phyloP scores from a whole-genome alignment of 2,888 invertebrate species.

The Pyrochroa serraticornis region DNA sequence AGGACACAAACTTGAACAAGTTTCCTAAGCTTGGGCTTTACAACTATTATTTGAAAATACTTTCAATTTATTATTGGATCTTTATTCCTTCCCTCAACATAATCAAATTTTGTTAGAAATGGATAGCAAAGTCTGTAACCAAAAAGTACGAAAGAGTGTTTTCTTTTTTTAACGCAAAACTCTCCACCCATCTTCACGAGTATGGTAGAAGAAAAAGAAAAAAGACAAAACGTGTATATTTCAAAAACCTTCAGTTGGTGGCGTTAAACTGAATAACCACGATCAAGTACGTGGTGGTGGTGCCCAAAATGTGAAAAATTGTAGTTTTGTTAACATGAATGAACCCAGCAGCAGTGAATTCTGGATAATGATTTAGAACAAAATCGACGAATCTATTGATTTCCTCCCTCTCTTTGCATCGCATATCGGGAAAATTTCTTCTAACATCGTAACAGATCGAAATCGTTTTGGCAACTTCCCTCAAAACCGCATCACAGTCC shows the following conservation, averaged over 20 bases:
- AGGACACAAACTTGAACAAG: too few species aligned
- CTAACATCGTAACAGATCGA: conserved; percentile 2
- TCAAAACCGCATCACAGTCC: not conserved
- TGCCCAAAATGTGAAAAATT: conserved; percentile 3
- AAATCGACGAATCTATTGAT: conserved; percentile 1
- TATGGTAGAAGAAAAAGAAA: too few species aligned
- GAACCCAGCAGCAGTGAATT: not conserved
- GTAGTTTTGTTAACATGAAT: not conserved
- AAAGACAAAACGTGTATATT: too few species aligned
- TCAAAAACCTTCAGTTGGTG: not conserved
- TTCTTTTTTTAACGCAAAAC: too few species aligned
- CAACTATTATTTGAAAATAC: too few species aligned
- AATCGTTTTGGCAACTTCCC: not conserved
- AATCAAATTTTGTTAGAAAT: too few species aligned
- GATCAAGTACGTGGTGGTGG: conserved; percentile 4
- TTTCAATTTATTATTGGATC: too few species aligned
- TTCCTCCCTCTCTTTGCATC: conserved; percentile 1
- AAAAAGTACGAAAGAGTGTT: too few species aligned
- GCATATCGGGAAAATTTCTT: not conserved
- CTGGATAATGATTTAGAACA: not conserved
- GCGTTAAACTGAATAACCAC: conserved; percentile 2
- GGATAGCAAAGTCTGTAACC: too few species aligned
- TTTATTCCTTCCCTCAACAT: too few species aligned
- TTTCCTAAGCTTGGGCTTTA: too few species aligned
- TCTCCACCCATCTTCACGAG: too few species aligned